Evolutionary conservation across 2,888 invertebrate species (phyloP).

Genomic region (Gasteruption jaculator): DNA sequence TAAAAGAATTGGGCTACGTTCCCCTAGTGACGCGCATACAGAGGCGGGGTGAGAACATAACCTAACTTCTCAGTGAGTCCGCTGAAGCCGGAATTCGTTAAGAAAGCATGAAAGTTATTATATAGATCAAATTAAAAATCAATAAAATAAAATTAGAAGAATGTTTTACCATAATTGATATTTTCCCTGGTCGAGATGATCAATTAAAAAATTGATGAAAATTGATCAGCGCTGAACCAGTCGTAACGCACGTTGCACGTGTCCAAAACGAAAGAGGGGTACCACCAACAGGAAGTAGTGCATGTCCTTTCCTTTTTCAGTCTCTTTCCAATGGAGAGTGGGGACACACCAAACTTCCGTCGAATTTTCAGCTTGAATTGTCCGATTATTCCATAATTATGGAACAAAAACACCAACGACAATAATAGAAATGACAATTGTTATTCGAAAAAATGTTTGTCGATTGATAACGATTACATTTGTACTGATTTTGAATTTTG

Average conservation of each 20-base stretch:
- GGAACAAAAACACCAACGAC: constrained; percentile 19
- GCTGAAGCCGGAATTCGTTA: no score
- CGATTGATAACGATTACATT: no score
- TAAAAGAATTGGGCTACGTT: no score
- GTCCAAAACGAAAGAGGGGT: constrained; percentile 23
- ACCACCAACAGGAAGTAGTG: no score
- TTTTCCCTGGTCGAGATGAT: constrained; percentile 80
- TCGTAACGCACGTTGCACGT: constrained; percentile 32
- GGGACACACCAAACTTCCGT: not conserved
- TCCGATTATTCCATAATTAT: constrained; percentile 15
- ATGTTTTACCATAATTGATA: constrained; percentile 59
- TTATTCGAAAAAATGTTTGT: no score
- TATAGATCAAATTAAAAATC: constrained; percentile 2
- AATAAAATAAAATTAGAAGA: constrained; percentile 4
- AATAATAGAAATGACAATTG: no score
- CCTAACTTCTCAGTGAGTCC: no score
- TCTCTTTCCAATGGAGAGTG: no score
- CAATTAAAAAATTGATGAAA: constrained; percentile 58
- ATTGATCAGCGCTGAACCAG: constrained; percentile 93
- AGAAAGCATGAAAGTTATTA: not conserved
- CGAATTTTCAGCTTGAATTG: constrained; percentile 23
- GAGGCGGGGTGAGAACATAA: no score
- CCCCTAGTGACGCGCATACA: no score
- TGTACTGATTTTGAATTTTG: no score
- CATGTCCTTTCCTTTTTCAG: no score